These are phyloP conservation scores for Drosophila vallismaia DNA, from an alignment of 2,888 invertebrate genomes.

Conservation along the genomic window DNA sequence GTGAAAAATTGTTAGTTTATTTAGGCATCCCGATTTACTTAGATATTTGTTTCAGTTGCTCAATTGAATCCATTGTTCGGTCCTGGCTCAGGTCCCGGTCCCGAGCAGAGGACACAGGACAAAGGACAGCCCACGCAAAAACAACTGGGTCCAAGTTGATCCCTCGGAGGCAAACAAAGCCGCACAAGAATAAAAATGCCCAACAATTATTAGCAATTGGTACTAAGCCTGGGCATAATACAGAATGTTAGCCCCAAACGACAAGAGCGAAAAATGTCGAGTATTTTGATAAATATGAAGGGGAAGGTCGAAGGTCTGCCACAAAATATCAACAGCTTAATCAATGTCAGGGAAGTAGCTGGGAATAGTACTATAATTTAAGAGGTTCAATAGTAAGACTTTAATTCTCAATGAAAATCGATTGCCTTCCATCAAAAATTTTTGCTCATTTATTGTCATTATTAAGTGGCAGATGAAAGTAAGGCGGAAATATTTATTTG, in stretches of 20 bases:
- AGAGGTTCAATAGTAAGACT: conserved; percentile 53
- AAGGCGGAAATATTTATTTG: conserved; percentile 25
- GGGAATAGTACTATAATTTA: conserved; percentile 63
- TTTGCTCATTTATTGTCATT: conserved; percentile 25
- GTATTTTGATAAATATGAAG: conserved; percentile 41
- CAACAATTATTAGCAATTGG: conserved; percentile 65
- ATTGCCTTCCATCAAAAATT: conserved; percentile 6
- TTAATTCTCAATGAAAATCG: too few relatives aligned
- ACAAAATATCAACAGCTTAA: conserved; percentile 65
- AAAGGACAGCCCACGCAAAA: conserved; percentile 19
- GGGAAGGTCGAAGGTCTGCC: conserved; percentile 17
- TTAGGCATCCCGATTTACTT: conserved; percentile 41
- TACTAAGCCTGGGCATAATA: conserved; percentile 38
- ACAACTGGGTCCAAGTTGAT: conserved; percentile 27
- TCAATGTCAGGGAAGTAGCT: conserved; percentile 70
- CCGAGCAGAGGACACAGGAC: conserved; percentile 10
- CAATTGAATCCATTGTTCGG: conserved; percentile 40
- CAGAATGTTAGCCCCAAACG: conserved; percentile 10
- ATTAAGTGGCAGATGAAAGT: conserved; percentile 13
- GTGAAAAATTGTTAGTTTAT: conserved; percentile 46
- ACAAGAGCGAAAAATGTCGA: conserved; percentile 32
- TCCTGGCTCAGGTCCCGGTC: background rate
- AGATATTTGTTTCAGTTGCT: conserved; percentile 43
- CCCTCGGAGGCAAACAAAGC: conserved; percentile 49
- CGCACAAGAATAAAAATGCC: conserved; percentile 44